phyloP scores from a whole-genome alignment of 2,888 invertebrate genomes.

The Hydrotaea cyrtoneurina region DNA sequence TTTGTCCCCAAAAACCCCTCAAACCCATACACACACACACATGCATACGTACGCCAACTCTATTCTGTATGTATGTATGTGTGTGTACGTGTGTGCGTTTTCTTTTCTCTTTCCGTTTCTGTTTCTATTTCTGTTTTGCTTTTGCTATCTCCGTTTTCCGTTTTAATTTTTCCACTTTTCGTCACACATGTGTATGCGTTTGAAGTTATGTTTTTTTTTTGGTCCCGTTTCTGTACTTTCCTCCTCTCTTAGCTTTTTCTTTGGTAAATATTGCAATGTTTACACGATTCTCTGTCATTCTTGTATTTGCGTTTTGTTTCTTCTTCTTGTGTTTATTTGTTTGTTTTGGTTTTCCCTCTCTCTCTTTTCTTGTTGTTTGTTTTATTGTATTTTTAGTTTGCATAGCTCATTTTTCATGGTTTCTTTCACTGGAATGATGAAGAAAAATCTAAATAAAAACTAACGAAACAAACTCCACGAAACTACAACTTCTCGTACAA shows the following conservation, averaged over 20 bases:
- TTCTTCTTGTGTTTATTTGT: background rate
- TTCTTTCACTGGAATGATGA: constrained; percentile 25
- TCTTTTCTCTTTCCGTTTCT: background rate
- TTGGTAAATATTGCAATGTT: constrained; percentile 30
- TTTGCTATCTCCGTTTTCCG: background rate
- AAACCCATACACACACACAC: constrained; percentile 36
- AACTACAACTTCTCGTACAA: background rate
- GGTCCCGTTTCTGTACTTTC: too few relatives aligned
- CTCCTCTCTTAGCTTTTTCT: background rate
- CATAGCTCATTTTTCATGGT: constrained; percentile 6
- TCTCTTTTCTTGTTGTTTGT: background rate
- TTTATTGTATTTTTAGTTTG: background rate
- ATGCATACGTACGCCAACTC: constrained; percentile 13
- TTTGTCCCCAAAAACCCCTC: background rate
- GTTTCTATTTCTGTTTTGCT: constrained; percentile 7
- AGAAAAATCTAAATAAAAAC: constrained; percentile 15
- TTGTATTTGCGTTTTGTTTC: background rate
- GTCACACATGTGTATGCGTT: constrained; percentile 34
- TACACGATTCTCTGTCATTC: constrained; percentile 10
- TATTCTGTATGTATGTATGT: constrained; percentile 7
- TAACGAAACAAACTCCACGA: constrained; percentile 14
- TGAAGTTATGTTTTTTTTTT: too few relatives aligned
- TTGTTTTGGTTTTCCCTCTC: background rate
- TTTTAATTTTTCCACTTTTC: constrained; percentile 15
- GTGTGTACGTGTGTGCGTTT: constrained; percentile 24